phyloP scores from a whole-genome alignment of 2,888 invertebrate genomes.

The Cheilosia grossa region DNA sequence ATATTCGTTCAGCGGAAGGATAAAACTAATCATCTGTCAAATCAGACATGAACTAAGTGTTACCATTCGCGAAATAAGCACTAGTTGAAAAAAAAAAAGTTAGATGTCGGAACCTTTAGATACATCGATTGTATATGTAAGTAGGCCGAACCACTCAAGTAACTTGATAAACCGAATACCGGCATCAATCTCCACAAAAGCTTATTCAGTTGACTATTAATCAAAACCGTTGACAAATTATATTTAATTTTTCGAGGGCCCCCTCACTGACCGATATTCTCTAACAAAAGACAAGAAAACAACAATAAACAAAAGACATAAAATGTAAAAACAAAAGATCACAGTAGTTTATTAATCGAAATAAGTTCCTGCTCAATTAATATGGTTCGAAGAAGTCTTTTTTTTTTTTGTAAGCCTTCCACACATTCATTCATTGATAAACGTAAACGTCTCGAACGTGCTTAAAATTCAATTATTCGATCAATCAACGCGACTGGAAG shows the following conservation, averaged over 20 bases:
- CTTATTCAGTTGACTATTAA: constrained; percentile 1
- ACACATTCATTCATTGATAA: constrained; percentile 22
- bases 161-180: not conserved
- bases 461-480: constrained; percentile 64
- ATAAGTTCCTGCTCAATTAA: constrained; percentile 30
- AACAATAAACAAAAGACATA: not conserved
- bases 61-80: too few species aligned
- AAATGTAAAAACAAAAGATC: constrained; percentile 5
- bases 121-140: too few species aligned
- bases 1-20: too few species aligned
- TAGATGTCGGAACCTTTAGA: too few species aligned
- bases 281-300: not conserved
- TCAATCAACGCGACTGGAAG: constrained; percentile 36
- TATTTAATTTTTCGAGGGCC: not conserved
- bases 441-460: constrained; percentile 54
- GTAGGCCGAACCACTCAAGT: too few species aligned
- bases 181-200: not conserved
- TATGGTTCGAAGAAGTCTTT: constrained; percentile 31
- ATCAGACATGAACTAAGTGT: too few species aligned
- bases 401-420: not conserved
- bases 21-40: too few species aligned
- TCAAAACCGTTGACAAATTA: constrained; percentile 1
- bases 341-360: constrained; percentile 43
- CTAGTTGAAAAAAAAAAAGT: too few species aligned
- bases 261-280: not conserved